Evolutionary conservation across 2,888 invertebrate species (phyloP), one percentile per base, ranked within the genome.

Genomic region (Caenorhabditis imperialis): DNA sequence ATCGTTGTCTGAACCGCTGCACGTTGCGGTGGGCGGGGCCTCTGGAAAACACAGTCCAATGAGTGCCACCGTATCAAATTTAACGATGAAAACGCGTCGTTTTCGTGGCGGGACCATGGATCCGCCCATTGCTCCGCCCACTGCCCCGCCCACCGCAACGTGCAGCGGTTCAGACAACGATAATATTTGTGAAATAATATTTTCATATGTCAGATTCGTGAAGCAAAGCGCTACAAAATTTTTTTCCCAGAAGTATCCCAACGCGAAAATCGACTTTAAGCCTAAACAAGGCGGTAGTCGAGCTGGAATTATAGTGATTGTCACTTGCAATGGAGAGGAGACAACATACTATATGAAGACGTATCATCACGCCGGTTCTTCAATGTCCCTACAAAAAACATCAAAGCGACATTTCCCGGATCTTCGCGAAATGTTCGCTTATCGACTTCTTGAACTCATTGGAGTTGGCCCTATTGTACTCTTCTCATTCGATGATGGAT

Each of bases 361-460:
- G 4, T 74, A 67, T 74, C 74, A 67, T 67, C 60, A 69, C 37
- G 67, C 69, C 47, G 67, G 74, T 18, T 48, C 74, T 53, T 60
- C 60, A 69, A 53, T 61, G 37, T 61, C 60, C 16, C 40, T 74
- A 42, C 67, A 74, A 60, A 74, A 69, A 16, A 50, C 67, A 42
- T n/a, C 65, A 58, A 60, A 58, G 51, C 51, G 50, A 73, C 58
- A 67, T 22, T 47, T 53, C 14, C 73, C 73, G n/a, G 74, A 69
- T 69, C 44, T 67, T 25, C 67, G 67, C 50, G 74, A 74, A 74
- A 69, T 74, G 60, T 67, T 74, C 48, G 74, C 74, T 40, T 69
- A 74, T 61, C 40, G 69, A 61, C 48, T 69, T 45, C 61, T 74
- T 1, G 67, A 74, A 47, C 48, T 48, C 16, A 60, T 74, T 54